Percentiles rank a stretch among this genome's conserved stretches.
Conservation (phyloP, 2,888 invertebrate species). For the Epistrophella euchroma region DNA sequence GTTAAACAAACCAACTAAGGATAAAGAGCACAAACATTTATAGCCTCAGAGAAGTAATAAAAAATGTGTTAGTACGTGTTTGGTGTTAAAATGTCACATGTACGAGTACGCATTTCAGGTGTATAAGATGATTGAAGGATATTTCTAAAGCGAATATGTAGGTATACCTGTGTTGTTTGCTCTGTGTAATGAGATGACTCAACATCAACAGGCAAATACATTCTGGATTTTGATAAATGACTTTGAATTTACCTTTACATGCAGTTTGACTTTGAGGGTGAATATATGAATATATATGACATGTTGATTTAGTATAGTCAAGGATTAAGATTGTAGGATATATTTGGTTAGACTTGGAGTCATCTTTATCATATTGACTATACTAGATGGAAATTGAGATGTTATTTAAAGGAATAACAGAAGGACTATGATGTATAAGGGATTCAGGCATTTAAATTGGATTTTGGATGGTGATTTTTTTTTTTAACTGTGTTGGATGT, state of each 20-base stretch:
- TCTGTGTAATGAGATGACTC: constrained; percentile 21
- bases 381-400: constrained; percentile 53
- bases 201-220: constrained; percentile 61
- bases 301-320: constrained; percentile 16
- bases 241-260: constrained; percentile 43
- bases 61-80: constrained; percentile 33
- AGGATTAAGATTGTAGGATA: constrained; percentile 58
- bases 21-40: background rate
- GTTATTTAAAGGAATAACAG: background rate
- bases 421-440: background rate
- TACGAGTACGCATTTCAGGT: constrained; percentile 27
- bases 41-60: background rate
- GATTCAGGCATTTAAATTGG: background rate
- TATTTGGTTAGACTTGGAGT: constrained; percentile 51
- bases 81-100: constrained; percentile 35
- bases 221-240: constrained; percentile 62
- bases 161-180: constrained; percentile 29
- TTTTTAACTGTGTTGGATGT: background rate
- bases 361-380: constrained; percentile 39
- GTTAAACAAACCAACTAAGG: constrained; percentile 28
- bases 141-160: background rate
- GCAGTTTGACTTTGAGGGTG: constrained; percentile 24
- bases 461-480: too few species aligned
- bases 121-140: background rate
- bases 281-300: constrained; percentile 18